Evolutionary conservation across 2,113 vertebrate genomes (phyloP).

Genomic region (Cinclus mexicanus): DNA sequence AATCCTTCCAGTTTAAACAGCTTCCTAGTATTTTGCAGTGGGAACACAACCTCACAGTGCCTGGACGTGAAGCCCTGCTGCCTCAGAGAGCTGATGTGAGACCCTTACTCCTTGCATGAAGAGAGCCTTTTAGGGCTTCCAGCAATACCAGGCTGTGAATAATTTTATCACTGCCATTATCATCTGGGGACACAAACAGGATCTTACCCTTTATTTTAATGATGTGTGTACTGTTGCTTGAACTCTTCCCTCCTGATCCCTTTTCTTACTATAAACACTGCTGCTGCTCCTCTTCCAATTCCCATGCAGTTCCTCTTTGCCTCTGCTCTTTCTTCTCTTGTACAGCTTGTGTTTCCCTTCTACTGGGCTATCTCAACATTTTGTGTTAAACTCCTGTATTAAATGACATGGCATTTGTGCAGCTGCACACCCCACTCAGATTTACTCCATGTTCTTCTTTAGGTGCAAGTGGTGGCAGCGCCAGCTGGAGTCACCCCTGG

Average conservation of each 20-base stretch:
- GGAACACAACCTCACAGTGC: neutral
- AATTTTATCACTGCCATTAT: fast-evolving
- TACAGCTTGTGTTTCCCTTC: neutral
- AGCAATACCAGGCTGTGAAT: neutral
- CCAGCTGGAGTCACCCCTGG: neutral
- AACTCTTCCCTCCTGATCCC: neutral
- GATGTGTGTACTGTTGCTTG: neutral
- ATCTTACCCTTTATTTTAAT: neutral
- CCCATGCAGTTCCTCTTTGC: neutral
- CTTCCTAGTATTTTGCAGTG: neutral
- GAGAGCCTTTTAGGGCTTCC: neutral
- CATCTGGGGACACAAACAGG: neutral
- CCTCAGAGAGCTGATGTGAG: neutral
- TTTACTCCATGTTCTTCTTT: neutral
- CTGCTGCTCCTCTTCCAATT: neutral
- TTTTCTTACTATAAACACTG: neutral
- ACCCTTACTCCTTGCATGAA: fast-evolving
- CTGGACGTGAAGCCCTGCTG: neutral
- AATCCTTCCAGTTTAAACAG: neutral
- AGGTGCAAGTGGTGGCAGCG: neutral
- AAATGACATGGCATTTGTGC: neutral
- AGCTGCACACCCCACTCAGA: neutral
- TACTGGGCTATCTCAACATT: neutral
- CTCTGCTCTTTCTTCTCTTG: neutral
- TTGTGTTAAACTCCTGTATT: neutral